Conservation (phyloP, 2,888 invertebrate genomes). For the Limnephilus rhombicus region DNA sequence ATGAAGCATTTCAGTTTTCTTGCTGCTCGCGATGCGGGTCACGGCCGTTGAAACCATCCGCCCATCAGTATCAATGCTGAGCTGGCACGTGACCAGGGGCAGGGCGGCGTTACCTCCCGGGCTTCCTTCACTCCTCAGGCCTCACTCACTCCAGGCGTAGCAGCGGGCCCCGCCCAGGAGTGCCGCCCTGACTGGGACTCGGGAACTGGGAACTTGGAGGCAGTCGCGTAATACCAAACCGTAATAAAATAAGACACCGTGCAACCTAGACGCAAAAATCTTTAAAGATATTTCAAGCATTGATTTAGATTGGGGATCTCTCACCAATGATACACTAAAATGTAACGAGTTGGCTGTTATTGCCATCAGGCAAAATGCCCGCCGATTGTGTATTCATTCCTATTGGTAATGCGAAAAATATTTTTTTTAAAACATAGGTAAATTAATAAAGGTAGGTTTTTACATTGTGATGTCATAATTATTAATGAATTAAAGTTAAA, state of each 20-base stretch:
- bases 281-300: no score
- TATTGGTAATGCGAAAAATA: no score
- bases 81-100: conserved; percentile 45
- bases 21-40: conserved; percentile 48
- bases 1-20: conserved; percentile 38
- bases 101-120: neutral
- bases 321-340: no score
- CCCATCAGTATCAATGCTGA: conserved; percentile 59
- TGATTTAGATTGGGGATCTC: no score
- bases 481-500: no score
- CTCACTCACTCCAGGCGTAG: neutral
- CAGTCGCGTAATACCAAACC: neutral
- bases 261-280: no score
- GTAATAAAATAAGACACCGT: neutral
- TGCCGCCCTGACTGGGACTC: neutral
- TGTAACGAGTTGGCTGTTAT: no score
- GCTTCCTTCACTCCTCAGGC: neutral
- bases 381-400: no score
- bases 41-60: conserved; percentile 52
- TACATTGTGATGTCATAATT: no score
- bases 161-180: neutral
- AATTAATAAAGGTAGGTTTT: no score
- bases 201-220: neutral
- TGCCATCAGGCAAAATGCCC: no score
- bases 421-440: no score